Evolutionary conservation across 2,888 invertebrate species (phyloP), one percentile per base, ranked within the genome.

Genomic region (Nomada fucata): DNA sequence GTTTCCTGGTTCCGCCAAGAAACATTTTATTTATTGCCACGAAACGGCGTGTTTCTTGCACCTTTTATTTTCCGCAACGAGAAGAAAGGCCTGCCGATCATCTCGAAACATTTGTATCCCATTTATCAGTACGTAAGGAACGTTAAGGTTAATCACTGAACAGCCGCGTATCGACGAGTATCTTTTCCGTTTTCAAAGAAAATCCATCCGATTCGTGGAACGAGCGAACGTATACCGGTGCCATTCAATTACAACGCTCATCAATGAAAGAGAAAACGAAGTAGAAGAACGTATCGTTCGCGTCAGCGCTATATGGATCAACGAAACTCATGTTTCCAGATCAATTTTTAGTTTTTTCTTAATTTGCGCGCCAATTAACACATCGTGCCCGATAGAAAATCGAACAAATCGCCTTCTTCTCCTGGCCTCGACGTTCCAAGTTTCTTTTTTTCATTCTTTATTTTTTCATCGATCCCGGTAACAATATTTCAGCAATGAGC

Each of bases 401-500:
- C 26, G 47, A 47, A 64, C 42, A 55, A 69, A 61, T 44, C 44
- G 13, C 55, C 10, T 52, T 36, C 57, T 57, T 36, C 55, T 42
- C 64, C n/a, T 5, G 50, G 26, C 5, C 20, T 42, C 10, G 2
- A 1, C 57, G 10, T 36, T 47, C 20, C 36, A n/a, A 20, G 53
- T 11, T 20, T 20, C 15, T 67, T 50, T 10, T 11, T 44, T 55
- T 0, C 2, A 13, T 20, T 26, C 23, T 23, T 23, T 20, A 2
- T 55, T 47, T 53, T 20, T 67, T 53, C 57, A 42, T 60, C 29
- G 72, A 69, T 64, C 59, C 70, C 26, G 10, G 67, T 42, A 80
- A 79, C 74, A 65, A 75, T 81, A 79, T 88, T 86, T 88, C 81
- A 77, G 44, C 69, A 65, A 81, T 57, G 81, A 76, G 63, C 61